Conservation (phyloP, 2,113 vertebrate species). For the Ictalurus furcatus region DNA sequence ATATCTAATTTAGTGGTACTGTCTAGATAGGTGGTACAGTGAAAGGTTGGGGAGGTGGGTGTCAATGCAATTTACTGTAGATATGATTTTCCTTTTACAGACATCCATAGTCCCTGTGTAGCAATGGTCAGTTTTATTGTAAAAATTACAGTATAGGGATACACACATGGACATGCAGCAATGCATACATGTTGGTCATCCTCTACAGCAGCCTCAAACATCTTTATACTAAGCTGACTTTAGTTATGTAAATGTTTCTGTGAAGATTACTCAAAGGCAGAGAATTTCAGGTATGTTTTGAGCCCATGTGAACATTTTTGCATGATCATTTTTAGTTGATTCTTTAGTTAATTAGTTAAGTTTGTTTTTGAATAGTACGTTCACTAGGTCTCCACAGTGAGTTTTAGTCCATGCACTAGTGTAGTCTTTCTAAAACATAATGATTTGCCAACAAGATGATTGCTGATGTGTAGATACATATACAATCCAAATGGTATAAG, state of each 20-base stretch:
- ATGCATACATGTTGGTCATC: background rate
- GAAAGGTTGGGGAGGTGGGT: accelerated
- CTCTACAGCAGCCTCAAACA: background rate
- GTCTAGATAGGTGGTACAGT: background rate
- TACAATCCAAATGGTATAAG: background rate
- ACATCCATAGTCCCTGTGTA: background rate
- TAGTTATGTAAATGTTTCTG: background rate
- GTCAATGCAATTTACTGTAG: background rate
- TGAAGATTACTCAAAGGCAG: background rate
- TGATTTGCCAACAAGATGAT: background rate
- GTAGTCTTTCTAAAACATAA: background rate
- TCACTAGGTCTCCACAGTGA: background rate
- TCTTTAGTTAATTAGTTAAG: background rate
- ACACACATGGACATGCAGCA: background rate
- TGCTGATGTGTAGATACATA: background rate
- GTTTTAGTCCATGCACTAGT: background rate
- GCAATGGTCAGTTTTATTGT: background rate
- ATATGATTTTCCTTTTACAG: background rate
- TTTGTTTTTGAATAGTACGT: background rate
- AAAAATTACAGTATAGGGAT: background rate
- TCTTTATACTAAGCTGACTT: background rate
- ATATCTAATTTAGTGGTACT: background rate
- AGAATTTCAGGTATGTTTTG: background rate
- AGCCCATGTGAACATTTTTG: background rate
- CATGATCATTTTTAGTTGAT: background rate